Evolutionary conservation across 1,140 invertebrate genomes (phyloP), one percentile per base, ranked within the genome.

Genomic region (Scaptomyza pallida): DNA sequence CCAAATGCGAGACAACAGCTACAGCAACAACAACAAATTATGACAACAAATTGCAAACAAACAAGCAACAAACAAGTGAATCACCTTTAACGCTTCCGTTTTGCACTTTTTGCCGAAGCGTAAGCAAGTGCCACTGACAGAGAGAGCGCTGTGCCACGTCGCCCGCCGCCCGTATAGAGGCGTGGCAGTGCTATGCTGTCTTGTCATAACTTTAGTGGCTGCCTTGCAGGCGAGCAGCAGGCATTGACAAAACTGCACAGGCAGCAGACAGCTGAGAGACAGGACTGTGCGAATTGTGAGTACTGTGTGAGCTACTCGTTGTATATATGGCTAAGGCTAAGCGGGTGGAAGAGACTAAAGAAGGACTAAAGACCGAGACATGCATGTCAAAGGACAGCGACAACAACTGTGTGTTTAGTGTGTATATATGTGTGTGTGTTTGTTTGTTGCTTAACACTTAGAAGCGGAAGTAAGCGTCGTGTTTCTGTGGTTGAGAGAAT

Each of bases 1-100:
- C 63, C 61, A 37, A 62, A 61, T 69, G 41, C 13, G 21, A 64
- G 44, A 56, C 55, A 74, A 52, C 52, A 63, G 16, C 10, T 45
- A 26, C 23, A 50, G 21, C 40, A 68, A 33, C 35, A 62, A 65
- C 55, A 54, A 79, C 65, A 82, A 88, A 82, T 88, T 78, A 82
- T 81, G 78, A 65, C 78, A 88, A 88, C 82, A 88, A 88, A 88
- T 88, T 88, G 82, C 82, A 78, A 88, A 78, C 82, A 88, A 88
- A 86, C 81, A 81, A 86, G 81, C 65, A 78, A 88, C 82, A 86
- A 86, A 82, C 78, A 88, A 88, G 75, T 76, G 75, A 88, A 88
- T 88, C 82, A 86, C 82, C 82, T 82, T 88, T 88, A 88, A 81
- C 65, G 72, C 78, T 78, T 81, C 68, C 82, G 62, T 19, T 63